Evolutionary conservation across 2,888 invertebrate genomes (phyloP).

Genomic region (Hedychridium roseum): DNA sequence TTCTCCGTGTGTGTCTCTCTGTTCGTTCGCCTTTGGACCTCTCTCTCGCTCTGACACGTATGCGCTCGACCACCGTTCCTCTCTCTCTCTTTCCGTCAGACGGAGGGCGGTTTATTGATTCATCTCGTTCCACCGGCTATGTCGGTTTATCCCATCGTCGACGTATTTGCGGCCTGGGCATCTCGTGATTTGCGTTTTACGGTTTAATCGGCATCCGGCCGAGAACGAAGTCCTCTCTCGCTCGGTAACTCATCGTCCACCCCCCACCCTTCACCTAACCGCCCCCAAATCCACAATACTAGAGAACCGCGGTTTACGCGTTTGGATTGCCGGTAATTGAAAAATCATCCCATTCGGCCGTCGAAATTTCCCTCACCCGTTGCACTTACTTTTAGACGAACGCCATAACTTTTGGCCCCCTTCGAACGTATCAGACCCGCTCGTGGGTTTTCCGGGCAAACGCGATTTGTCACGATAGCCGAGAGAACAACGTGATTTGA

Average conservation of each 20-base stretch:
- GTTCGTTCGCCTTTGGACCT: slow-evolving; percentile 1
- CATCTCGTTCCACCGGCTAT: slow-evolving; percentile 31
- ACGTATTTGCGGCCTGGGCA: slow-evolving; percentile 31
- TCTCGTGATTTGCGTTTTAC: slow-evolving; percentile 36
- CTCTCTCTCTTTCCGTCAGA: not conserved
- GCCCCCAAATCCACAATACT: slow-evolving; percentile 8
- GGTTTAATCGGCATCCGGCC: slow-evolving; percentile 27
- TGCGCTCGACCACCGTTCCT: too few species aligned
- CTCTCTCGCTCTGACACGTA: too few species aligned
- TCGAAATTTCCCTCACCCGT: not conserved
- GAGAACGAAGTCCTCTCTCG: slow-evolving; percentile 3
- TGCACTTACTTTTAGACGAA: too few species aligned
- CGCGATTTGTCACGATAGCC: too few species aligned
- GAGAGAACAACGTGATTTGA: too few species aligned
- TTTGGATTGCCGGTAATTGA: slow-evolving; percentile 19
- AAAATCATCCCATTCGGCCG: slow-evolving; percentile 16
- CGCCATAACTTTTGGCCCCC: too few species aligned
- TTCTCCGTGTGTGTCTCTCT: not conserved
- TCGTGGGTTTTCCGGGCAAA: too few species aligned
- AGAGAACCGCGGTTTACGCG: slow-evolving; percentile 13
- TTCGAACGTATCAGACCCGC: too few species aligned
- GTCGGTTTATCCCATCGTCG: slow-evolving; percentile 38
- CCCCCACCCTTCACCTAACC: not conserved
- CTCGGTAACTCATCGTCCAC: not conserved
- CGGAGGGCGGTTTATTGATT: slow-evolving; percentile 33